Percentiles rank a stretch among this genome's conserved stretches.
Evolutionary conservation across 2,888 invertebrate genomes (phyloP).

Genomic region (Brachyptera risi): DNA sequence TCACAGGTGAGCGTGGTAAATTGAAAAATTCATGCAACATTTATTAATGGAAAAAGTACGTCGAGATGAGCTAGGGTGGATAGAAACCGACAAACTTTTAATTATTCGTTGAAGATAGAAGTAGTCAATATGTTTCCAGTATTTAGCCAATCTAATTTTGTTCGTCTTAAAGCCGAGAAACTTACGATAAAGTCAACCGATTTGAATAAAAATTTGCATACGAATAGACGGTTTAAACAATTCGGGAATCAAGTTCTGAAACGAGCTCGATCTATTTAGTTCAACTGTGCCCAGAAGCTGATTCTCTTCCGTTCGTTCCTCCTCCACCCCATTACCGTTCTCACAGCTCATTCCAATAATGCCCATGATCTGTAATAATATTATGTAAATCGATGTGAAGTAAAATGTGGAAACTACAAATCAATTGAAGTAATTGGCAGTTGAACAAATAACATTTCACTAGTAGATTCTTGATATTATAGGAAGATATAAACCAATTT

Average conservation of each 20-base stretch:
- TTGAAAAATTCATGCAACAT: background rate
- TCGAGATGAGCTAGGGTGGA: background rate
- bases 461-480: background rate
- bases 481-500: too few relatives aligned
- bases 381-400: background rate
- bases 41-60: constrained; percentile 10
- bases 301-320: background rate
- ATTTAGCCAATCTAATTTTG: constrained; percentile 22
- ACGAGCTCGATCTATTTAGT: too few relatives aligned
- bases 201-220: constrained; percentile 22
- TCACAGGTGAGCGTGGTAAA: background rate
- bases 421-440: background rate
- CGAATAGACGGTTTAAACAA: constrained; percentile 19
- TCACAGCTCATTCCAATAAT: too few relatives aligned
- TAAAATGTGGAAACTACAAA: background rate
- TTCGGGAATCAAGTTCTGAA: constrained; percentile 8
- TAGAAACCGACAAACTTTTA: constrained; percentile 2
- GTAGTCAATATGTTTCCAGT: constrained; percentile 22
- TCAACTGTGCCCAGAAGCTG: background rate
- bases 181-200: constrained; percentile 17
- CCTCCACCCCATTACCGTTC: background rate
- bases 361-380: background rate
- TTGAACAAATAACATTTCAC: too few relatives aligned
- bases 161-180: constrained; percentile 16
- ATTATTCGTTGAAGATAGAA: constrained; percentile 11